Evolutionary conservation across 37 sponge, comb jelly and placozoan species (phyloP), one percentile per base, ranked within the genome.

Genomic region (Corticium candelabrum): DNA sequence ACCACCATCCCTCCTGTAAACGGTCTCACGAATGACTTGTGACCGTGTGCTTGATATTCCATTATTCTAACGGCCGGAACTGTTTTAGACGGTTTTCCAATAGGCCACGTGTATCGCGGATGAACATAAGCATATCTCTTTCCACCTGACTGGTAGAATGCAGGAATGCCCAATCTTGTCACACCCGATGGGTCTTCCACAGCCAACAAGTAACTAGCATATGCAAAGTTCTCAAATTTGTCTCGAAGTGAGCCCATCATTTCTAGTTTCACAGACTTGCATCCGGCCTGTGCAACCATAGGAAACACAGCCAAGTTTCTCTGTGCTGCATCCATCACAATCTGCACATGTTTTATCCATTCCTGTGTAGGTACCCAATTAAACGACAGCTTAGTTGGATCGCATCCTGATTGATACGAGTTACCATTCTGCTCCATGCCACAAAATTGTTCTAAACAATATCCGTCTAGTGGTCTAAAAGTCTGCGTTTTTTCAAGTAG

Each of bases 161-260:
- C 73, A 7, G 73, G 73, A 29, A 70, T 70, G 36, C 73, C 73
- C 5, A 70, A 70, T 4, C 31, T 7, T 5, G 73, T 70, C 21
- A 4, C 5, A 4, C 29, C 31, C 33, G 33, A 29, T 35, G 73
- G 73, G 31, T 15, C 36, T 4, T 4, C 31, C 31, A 15, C 36
- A 32, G 35, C 73, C 73, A 70, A 5, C 73, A 70, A 70, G 36
- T 70, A 70, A 15, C 73, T 70, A 5, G 35, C 73, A 15, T 70
- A 70, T 7, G 35, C 73, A 34, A 70, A 70, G 21, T 70, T 4
- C 36, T 70, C 29, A 4, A 70, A 15, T 15, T 70, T 4, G 4
- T 4, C 31, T 5, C 73, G 7, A 4, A 29, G 33, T 27, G 15
- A 11, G 33, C 73, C 73, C 35, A 70, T 34, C 31, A 4, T 15